Evolutionary conservation across 2,797 vertebrate genomes (phyloP).

Genomic region (Enteromius viviparus): DNA sequence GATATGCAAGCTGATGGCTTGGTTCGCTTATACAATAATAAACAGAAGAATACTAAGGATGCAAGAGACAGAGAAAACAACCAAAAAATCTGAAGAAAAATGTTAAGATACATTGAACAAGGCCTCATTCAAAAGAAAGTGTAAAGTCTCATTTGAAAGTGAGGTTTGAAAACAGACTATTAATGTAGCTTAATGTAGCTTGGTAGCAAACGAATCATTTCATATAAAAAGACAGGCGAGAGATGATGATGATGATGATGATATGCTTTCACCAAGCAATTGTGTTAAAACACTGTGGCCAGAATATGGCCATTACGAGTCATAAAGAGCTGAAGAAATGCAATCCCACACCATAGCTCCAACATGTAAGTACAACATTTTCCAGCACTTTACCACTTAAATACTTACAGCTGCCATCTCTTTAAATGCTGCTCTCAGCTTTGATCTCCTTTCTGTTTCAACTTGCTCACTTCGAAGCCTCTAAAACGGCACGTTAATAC

Average conservation of each 20-base stretch:
- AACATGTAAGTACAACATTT: constrained; percentile 68
- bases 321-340: constrained; percentile 57
- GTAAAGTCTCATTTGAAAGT: constrained; percentile 10
- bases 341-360: constrained; percentile 63
- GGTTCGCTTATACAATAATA: neutral
- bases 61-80: neutral
- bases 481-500: constrained; percentile 14
- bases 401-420: constrained; percentile 66
- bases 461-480: constrained; percentile 22
- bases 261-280: constrained; percentile 65
- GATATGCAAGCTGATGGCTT: constrained; percentile 10
- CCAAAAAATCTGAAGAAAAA: neutral
- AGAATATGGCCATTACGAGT: constrained; percentile 56
- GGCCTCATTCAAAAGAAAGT: constrained; percentile 11
- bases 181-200: constrained; percentile 38
- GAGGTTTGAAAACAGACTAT: constrained; percentile 31
- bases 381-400: constrained; percentile 69
- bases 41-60: neutral
- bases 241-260: constrained; percentile 30
- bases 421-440: constrained; percentile 64
- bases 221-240: constrained; percentile 51
- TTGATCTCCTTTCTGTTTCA: constrained; percentile 60
- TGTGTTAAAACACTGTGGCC: constrained; percentile 59
- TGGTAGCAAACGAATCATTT: constrained; percentile 27
- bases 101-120: neutral